Evolutionary conservation across 2,888 invertebrate genomes (phyloP).

Genomic region (Microctonus brassicae): DNA sequence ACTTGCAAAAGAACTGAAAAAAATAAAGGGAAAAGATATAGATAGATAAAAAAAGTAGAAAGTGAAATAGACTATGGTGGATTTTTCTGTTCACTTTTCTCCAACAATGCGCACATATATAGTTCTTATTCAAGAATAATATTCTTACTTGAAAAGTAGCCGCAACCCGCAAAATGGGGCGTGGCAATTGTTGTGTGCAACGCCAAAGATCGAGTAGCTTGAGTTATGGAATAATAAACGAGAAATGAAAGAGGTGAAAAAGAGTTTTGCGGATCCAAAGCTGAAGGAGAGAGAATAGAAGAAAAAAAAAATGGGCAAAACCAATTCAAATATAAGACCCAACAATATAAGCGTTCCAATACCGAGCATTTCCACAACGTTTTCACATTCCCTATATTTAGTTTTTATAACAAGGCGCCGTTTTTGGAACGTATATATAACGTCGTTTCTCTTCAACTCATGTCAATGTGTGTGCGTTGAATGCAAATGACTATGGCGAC

Average conservation of each 20-base stretch:
- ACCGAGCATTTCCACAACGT: not conserved
- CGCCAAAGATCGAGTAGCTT: not conserved
- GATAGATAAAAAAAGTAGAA: no score
- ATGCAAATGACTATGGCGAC: constrained; percentile 23
- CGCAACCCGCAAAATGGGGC: not conserved
- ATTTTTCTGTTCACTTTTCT: not conserved
- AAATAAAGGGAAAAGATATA: not conserved
- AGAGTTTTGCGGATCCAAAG: no score
- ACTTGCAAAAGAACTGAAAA: not conserved
- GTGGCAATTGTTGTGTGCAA: not conserved
- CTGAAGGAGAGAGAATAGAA: not conserved
- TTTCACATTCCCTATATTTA: not conserved
- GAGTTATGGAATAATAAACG: not conserved
- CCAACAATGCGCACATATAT: not conserved
- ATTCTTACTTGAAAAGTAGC: not conserved
- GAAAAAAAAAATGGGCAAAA: not conserved
- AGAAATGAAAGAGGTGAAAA: constrained; percentile 1
- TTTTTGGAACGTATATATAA: not conserved
- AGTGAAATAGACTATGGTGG: not conserved
- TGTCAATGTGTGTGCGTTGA: not conserved
- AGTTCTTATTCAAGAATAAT: not conserved
- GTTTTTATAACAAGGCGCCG: not conserved
- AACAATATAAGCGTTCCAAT: not conserved
- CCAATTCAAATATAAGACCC: not conserved
- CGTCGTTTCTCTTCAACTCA: not conserved